These are phyloP conservation scores for Phenganax marumi DNA, from an alignment of 92 coral and sea anemone genomes.

Conservation along the genomic window DNA sequence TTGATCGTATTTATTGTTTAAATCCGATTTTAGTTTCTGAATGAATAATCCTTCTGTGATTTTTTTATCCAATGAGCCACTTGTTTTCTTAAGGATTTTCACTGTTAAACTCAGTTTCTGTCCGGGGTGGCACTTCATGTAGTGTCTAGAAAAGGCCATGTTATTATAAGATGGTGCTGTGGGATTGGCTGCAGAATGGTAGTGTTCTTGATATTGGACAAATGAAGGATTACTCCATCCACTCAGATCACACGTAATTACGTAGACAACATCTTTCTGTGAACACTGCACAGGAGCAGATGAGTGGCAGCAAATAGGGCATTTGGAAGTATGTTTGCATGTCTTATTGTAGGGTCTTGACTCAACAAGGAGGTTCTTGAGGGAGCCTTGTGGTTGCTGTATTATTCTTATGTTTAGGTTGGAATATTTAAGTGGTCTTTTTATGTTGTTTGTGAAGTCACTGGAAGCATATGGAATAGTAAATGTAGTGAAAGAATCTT, in stretches of 20 bases:
- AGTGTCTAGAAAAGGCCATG: too few species aligned
- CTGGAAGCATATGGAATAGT: not conserved
- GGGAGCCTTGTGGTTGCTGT: too few species aligned
- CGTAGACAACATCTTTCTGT: slow-evolving; percentile 1
- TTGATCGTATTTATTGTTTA: not conserved
- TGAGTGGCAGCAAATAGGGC: not conserved
- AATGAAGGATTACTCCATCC: slow-evolving; percentile 1
- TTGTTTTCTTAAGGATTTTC: not conserved
- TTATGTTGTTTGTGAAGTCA: not conserved
- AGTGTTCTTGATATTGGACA: not conserved
- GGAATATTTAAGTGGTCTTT: too few species aligned
- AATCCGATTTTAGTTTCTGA: too few species aligned
- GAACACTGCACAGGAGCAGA: not conserved
- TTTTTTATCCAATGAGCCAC: not conserved
- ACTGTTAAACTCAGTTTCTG: too few species aligned
- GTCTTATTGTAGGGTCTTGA: too few species aligned
- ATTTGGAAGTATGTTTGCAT: not conserved
- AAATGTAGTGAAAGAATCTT: not conserved
- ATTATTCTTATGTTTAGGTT: too few species aligned
- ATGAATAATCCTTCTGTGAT: not conserved
- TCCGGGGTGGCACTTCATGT: too few species aligned
- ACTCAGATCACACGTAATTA: slow-evolving; percentile 8
- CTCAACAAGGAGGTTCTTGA: not conserved
- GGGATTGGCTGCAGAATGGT: not conserved
- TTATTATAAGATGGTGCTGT: too few species aligned